These are phyloP conservation scores for Listrodromus nycthemerus DNA, from an alignment of 2,888 invertebrate species.

Conservation along the genomic window DNA sequence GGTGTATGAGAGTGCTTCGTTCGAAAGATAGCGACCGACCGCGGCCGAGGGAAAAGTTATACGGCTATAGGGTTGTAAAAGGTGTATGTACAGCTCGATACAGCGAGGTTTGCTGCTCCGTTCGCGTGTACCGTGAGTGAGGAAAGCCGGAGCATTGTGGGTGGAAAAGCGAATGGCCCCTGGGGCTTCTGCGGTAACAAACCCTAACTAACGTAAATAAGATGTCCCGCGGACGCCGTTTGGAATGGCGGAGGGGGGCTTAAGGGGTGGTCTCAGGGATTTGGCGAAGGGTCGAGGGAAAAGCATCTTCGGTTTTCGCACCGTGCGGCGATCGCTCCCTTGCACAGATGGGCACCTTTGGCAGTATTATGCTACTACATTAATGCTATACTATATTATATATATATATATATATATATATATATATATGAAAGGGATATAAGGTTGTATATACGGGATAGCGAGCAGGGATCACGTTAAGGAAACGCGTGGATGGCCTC, in stretches of 20 bases:
- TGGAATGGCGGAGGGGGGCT: constrained; percentile 14
- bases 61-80: constrained; percentile 20
- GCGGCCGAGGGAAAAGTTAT: constrained; percentile 29
- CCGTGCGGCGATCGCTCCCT: not conserved
- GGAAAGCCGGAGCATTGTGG: constrained; percentile 30
- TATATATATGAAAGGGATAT: too few species aligned
- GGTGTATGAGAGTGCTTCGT: constrained; percentile 26
- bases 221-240: constrained; percentile 76
- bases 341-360: constrained; percentile 12
- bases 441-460: not conserved
- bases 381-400: not conserved
- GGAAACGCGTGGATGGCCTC: constrained; percentile 68
- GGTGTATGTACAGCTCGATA: constrained; percentile 19
- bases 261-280: constrained; percentile 9
- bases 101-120: constrained; percentile 22
- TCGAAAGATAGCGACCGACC: not conserved
- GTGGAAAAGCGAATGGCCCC: constrained; percentile 77
- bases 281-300: constrained; percentile 15
- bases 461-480: not conserved
- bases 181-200: constrained; percentile 82
- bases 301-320: constrained; percentile 51
- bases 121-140: constrained; percentile 33
- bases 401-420: too few species aligned
- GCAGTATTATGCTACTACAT: constrained; percentile 17
- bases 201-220: constrained; percentile 85